Evolutionary conservation across 1,140 invertebrate genomes (phyloP), one percentile per base, ranked within the genome.

Genomic region (Hypothenemus hampei): DNA sequence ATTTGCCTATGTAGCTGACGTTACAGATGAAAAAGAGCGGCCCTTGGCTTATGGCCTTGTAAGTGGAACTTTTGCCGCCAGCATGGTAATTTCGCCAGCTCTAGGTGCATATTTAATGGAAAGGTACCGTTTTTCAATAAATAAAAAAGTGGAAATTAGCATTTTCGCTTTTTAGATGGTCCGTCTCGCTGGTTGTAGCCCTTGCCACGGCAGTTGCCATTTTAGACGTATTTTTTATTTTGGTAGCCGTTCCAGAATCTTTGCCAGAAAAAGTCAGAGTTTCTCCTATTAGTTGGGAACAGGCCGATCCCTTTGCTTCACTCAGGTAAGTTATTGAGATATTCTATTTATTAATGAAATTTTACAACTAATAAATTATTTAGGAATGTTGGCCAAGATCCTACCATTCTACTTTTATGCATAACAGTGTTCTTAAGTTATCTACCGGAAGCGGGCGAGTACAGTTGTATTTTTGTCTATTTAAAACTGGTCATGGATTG

Each of bases 391-490:
- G 92, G 95, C 54, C 89, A 93, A 65, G 97, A 99, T 72, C 85
- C 90, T 61, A 95, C 95, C 50, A 94, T 99, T 65, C 77, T 98
- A 58, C 89, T 98, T 81, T 81, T 99, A 58, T 98, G 95, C 76
- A 86, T 97, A 55, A 91, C 96, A 19, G 96, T 99, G 58, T 95
- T 99, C 72, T 80, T 99, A 33, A 98, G 94, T 20, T 98, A 99
- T 76, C 77, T 99, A 61, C 96, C 97, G n/a, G 97, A 99, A 73
- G 89, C 89, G 22, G 96, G 96, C 56, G 93, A 98, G 76, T 99
- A 99, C 76, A 98, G 96, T 51, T 98, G 96, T 77, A 98, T 99
- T 77, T 99, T 99, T 78, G 96, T 99, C 62, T 99, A 99, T 76
- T 81, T 99, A 37, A 94, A 93, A 78, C 79, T 99, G 65, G 94